Evolutionary conservation across 2,888 invertebrate genomes (phyloP), one percentile per base, ranked within the genome.

Genomic region (Calliphora vomitoria): DNA sequence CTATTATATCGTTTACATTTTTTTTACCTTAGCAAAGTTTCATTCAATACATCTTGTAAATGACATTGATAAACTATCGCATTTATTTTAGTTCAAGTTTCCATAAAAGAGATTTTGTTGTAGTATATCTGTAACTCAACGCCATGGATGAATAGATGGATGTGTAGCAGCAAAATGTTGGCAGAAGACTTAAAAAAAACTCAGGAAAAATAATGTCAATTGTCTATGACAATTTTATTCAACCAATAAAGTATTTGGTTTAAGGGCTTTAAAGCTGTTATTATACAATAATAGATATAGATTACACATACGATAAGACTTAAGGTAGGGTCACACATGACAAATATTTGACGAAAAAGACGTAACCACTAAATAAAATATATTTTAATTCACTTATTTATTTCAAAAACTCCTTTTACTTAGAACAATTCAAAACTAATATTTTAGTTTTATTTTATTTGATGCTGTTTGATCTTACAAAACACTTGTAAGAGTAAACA

Each of bases 31-130:
- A 13, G 2, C 0, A 25, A 58, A 25, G 11, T 25, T 58, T 18
- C 58, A n/a, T 20, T 18, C 58, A 60, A 60, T 10, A 31, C 15
- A 31, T 31, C 4, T 66, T 60, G 31, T 35, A 60, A 31, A 15
- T 44, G 66, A 41, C 66, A 44, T 66, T 66, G 66, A 44, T 66
- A 66, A 66, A 66, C 20, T 44, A 41, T 66, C 11, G 25, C 15
- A 44, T 44, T 44, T 44, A 25, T 66, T 15, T 66, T 66, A 66
- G 20, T 44, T 25, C 5, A 44, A 44, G 20, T 64, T 38, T 64
- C 0, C n/a, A 8, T 4, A 64, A 38, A 18, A 5, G 10, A 38
- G 10, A 62, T 38, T 64, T 64, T 8, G 8, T 20, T 55, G 3
- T n/a, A 50, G n/a, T 20, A 55, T 55, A n/a, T 53, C 18, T 55